Percentiles rank a stretch among this genome's conserved stretches.
Evolutionary conservation across 1,140 invertebrate species (phyloP).

Genomic region (Leptinotarsa texana): DNA sequence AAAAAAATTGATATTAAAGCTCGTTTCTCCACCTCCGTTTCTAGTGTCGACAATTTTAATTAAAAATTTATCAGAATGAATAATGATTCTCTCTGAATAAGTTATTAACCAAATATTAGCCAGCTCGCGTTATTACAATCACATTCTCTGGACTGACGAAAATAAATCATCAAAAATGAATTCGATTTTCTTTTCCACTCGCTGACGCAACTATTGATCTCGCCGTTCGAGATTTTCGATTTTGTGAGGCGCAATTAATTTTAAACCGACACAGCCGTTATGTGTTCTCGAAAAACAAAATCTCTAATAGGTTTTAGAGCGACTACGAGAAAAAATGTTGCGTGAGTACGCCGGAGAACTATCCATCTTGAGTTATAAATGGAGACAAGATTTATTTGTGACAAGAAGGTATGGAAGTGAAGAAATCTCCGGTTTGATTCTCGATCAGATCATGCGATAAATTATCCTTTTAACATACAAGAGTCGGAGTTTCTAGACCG

Average conservation of each 20-base stretch:
- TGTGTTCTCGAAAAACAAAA: constrained; percentile 21
- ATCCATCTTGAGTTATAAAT: constrained; percentile 31
- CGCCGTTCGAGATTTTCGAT: constrained; percentile 7
- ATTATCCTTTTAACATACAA: constrained; percentile 23
- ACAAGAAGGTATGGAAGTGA: constrained; percentile 27
- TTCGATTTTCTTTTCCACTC: background rate
- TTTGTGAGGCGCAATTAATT: constrained; percentile 18
- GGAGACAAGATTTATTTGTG: constrained; percentile 31
- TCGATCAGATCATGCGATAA: constrained; percentile 29
- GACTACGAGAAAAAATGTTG: constrained; percentile 20
- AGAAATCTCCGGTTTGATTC: constrained; percentile 32
- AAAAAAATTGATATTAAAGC: too few relatives aligned
- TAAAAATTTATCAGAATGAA: background rate
- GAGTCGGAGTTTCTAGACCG: constrained; percentile 12
- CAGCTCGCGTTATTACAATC: background rate
- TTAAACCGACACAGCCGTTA: constrained; percentile 12
- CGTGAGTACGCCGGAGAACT: constrained; percentile 11
- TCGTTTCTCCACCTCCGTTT: too few relatives aligned
- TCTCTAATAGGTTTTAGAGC: constrained; percentile 21
- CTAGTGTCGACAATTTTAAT: too few relatives aligned
- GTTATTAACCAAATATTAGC: constrained; percentile 3
- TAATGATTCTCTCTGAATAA: background rate
- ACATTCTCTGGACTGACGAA: background rate
- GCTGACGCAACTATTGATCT: background rate
- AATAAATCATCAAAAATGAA: constrained; percentile 1